Evolutionary conservation across 1,140 invertebrate genomes (phyloP).

Genomic region (Sycobia sp.): DNA sequence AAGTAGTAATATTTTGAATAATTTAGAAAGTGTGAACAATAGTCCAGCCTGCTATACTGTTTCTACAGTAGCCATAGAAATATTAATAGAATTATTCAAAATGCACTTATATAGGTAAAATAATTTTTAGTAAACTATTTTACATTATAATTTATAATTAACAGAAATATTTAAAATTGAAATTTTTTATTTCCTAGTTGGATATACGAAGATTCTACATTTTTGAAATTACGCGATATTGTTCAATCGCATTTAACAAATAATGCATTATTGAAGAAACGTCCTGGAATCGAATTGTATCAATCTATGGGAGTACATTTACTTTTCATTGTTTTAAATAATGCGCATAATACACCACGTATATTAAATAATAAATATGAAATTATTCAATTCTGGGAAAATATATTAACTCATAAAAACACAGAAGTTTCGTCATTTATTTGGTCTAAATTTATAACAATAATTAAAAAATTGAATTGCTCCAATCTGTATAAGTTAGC

Average conservation of each 20-base stretch:
- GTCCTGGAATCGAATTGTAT: slow-evolving; percentile 45
- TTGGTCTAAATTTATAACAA: slow-evolving; percentile 42
- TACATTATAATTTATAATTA: not conserved
- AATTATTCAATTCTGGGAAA: slow-evolving; percentile 20
- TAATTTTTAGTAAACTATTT: not conserved
- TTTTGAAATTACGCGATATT: slow-evolving; percentile 23
- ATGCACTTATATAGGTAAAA: slow-evolving; percentile 25
- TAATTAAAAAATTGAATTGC: slow-evolving; percentile 22
- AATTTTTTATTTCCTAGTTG: slow-evolving; percentile 20
- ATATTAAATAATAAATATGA: not conserved
- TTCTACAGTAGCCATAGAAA: slow-evolving; percentile 42
- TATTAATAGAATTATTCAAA: slow-evolving; percentile 40
- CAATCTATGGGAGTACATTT: slow-evolving; percentile 42
- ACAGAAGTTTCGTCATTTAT: slow-evolving; percentile 39
- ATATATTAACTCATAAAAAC: slow-evolving; percentile 37
- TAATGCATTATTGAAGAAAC: slow-evolving; percentile 35
- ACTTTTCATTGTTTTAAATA: slow-evolving; percentile 28
- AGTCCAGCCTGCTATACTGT: slow-evolving; percentile 40
- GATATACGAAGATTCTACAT: slow-evolving; percentile 17
- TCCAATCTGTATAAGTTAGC: slow-evolving; percentile 29
- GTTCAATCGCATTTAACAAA: slow-evolving; percentile 37
- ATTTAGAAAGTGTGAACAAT: slow-evolving; percentile 37
- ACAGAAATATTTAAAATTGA: not conserved
- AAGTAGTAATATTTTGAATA: slow-evolving; percentile 37
- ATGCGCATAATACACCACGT: slow-evolving; percentile 13